These are phyloP conservation scores for Hyles lineata DNA, from an alignment of 2,888 invertebrate species.

Conservation along the genomic window DNA sequence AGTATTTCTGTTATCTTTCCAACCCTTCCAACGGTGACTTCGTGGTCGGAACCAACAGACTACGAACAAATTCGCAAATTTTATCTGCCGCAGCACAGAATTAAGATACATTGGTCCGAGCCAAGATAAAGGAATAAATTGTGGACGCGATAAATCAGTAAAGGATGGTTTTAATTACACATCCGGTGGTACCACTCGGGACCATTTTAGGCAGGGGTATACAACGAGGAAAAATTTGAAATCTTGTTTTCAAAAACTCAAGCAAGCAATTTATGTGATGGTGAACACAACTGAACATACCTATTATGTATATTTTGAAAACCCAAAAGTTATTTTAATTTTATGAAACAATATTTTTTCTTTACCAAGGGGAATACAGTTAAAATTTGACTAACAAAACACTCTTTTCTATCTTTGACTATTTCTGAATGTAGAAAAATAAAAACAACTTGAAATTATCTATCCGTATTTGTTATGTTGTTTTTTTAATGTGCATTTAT, in stretches of 20 bases:
- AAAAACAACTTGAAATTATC: too few relatives aligned
- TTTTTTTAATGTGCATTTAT: too few relatives aligned
- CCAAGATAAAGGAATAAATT: constrained; percentile 84
- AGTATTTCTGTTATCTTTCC: constrained; percentile 52
- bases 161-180: constrained; percentile 83
- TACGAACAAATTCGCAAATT: constrained; percentile 80
- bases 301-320: too few relatives aligned
- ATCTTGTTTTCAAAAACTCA: not conserved
- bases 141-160: constrained; percentile 81
- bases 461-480: too few relatives aligned
- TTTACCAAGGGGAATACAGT: too few relatives aligned
- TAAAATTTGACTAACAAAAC: too few relatives aligned
- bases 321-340: too few relatives aligned
- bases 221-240: constrained; percentile 37
- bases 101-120: constrained; percentile 82
- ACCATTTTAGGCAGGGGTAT: constrained; percentile 40
- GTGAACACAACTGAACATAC: too few relatives aligned
- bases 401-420: too few relatives aligned
- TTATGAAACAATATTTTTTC: too few relatives aligned
- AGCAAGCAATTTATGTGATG: not conserved
- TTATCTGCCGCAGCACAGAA: constrained; percentile 70
- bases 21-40: constrained; percentile 64
- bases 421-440: too few relatives aligned
- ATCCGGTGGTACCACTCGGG: constrained; percentile 59
- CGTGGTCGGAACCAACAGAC: constrained; percentile 54